Evolutionary conservation across 2,113 vertebrate species (phyloP).

Genomic region (Corythaixoides concolor): DNA sequence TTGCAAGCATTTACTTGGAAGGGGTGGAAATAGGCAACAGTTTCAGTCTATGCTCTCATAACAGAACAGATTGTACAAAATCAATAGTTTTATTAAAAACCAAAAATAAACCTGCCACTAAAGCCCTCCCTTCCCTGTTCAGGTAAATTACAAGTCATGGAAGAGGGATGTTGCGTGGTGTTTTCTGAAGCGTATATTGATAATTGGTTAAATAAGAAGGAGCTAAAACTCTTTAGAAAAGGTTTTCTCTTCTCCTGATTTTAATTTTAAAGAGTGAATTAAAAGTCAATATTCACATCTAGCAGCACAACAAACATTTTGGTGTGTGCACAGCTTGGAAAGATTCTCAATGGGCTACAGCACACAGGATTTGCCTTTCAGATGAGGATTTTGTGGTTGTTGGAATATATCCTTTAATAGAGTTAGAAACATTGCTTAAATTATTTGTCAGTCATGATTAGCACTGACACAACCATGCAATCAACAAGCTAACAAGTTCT

Average conservation of each 20-base stretch:
- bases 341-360: not conserved
- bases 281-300: constrained; percentile 36
- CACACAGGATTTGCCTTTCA: constrained; percentile 5
- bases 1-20: not conserved
- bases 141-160: not conserved
- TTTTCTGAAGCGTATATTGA: not conserved
- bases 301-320: constrained; percentile 6
- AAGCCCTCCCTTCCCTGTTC: not conserved
- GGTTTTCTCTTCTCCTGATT: not conserved
- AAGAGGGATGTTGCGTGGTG: not conserved
- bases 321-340: not conserved
- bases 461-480: constrained; percentile 21
- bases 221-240: not conserved
- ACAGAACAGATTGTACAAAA: not conserved
- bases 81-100: constrained; percentile 4
- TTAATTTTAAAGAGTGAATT: constrained; percentile 31
- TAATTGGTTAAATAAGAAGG: constrained; percentile 30
- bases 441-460: constrained; percentile 66
- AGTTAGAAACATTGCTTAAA: constrained; percentile 43
- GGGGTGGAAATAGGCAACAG: not conserved
- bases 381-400: constrained; percentile 8
- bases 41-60: not conserved
- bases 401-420: constrained; percentile 44
- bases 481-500: constrained; percentile 48
- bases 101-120: not conserved